A percentile compares a stretch with the other conserved stretches of the same genome.
Evolutionary conservation across 2,113 vertebrate genomes (phyloP).

Genomic region (Astur gentilis): DNA sequence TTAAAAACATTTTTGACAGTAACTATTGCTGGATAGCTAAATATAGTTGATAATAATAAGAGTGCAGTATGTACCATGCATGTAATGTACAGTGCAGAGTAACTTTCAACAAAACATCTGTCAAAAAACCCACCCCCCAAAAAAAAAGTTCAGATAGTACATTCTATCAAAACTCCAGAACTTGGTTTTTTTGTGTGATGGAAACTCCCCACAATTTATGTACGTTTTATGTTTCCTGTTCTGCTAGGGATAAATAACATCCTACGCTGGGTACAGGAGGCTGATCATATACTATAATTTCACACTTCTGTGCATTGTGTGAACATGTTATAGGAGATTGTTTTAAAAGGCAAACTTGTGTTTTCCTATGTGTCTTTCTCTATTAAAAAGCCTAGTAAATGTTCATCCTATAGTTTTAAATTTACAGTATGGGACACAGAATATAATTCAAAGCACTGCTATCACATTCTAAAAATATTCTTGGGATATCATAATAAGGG

Average conservation of each 20-base stretch:
- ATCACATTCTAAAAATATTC: not conserved
- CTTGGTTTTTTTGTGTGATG: not conserved
- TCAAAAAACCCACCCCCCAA: not conserved
- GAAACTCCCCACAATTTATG: not conserved
- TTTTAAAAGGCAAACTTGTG: not conserved
- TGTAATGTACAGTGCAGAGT: not conserved
- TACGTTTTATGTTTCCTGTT: not conserved
- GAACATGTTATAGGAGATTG: not conserved
- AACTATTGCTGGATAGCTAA: not conserved
- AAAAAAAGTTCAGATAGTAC: not conserved
- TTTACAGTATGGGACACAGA: not conserved
- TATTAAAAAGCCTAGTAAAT: not conserved
- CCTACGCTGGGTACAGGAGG: accelerated
- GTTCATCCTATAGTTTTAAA: not conserved
- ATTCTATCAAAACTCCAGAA: not conserved
- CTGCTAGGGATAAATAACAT: not conserved
- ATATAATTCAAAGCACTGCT: not conserved
- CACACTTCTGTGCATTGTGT: not conserved
- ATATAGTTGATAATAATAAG: not conserved
- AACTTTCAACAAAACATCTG: not conserved
- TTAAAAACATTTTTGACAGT: not conserved
- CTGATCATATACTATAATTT: not conserved
- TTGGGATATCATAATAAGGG: not conserved
- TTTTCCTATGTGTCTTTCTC: not conserved
- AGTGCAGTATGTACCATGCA: not conserved